These are phyloP conservation scores for Pedicia rivosa DNA, from an alignment of 2,888 invertebrate genomes.

Conservation along the genomic window DNA sequence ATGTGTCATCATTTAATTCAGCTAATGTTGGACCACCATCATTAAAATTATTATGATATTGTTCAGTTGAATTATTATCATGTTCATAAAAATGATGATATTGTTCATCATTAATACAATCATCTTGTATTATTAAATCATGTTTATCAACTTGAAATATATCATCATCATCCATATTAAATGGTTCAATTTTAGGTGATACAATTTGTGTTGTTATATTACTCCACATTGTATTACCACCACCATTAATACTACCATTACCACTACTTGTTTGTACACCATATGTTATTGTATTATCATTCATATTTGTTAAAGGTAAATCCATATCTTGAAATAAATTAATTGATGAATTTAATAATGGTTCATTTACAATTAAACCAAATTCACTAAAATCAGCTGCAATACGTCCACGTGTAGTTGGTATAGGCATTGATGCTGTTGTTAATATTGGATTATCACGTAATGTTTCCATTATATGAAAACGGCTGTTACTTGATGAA, in stretches of 20 bases:
- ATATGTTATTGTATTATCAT: constrained; percentile 8
- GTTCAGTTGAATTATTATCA: not conserved
- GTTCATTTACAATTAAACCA: too few relatives aligned
- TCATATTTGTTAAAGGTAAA: not conserved
- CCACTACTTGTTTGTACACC: not conserved
- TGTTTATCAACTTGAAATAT: constrained; percentile 80
- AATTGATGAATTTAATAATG: constrained; percentile 26
- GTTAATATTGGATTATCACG: constrained; percentile 22
- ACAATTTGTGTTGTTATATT: constrained; percentile 30
- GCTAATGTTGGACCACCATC: constrained; percentile 55
- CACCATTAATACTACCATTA: constrained; percentile 4
- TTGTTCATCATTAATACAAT: not conserved
- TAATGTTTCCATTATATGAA: constrained; percentile 10
- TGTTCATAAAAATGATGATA: not conserved
- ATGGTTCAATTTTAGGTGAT: constrained; percentile 37
- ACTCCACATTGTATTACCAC: constrained; percentile 30
- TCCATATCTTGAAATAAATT: constrained; percentile 25
- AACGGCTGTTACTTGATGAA: not conserved
- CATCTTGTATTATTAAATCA: constrained; percentile 55
- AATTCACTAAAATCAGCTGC: constrained; percentile 28
- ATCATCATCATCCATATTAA: constrained; percentile 76
- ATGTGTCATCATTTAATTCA: constrained; percentile 68
- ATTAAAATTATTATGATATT: constrained; percentile 3
- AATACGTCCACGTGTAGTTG: constrained; percentile 30
- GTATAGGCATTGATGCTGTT: constrained; percentile 48